Percentiles rank a stretch among this genome's conserved stretches.
phyloP scores from a whole-genome alignment of 2,797 vertebrate species.

The Tinamus major region DNA sequence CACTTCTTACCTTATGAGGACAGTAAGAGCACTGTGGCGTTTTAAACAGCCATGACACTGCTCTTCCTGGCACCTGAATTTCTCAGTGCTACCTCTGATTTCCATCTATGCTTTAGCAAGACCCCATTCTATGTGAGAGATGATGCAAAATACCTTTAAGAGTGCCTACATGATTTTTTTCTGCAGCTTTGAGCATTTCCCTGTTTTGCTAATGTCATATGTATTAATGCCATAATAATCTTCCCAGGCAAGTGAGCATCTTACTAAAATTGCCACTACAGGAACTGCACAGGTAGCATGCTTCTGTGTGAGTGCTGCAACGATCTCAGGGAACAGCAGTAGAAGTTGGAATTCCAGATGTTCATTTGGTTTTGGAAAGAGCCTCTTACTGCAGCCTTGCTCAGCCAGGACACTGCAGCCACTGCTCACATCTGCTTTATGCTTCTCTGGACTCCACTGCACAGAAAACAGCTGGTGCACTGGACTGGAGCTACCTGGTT shows the following conservation, averaged over 20 bases:
- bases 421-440: constrained; percentile 27
- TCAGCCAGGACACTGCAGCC: background rate
- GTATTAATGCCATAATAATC: constrained; percentile 33
- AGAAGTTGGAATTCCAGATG: background rate
- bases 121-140: background rate
- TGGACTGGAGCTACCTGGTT: background rate
- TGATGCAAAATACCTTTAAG: background rate
- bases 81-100: background rate
- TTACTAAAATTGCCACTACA: background rate
- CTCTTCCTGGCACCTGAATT: background rate
- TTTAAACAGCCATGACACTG: background rate
- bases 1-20: background rate
- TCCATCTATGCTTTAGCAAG: background rate
- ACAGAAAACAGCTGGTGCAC: background rate
- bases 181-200: constrained; percentile 28
- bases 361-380: background rate
- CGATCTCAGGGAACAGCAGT: background rate
- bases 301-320: rapidly evolving
- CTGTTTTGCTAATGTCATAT: background rate
- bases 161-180: background rate
- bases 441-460: constrained; percentile 15
- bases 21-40: background rate
- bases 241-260: constrained; percentile 15
- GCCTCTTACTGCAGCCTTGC: background rate
- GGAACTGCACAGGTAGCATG: rapidly evolving